phyloP scores from a whole-genome alignment of 2,888 invertebrate genomes.

The Limnephilus rhombicus region DNA sequence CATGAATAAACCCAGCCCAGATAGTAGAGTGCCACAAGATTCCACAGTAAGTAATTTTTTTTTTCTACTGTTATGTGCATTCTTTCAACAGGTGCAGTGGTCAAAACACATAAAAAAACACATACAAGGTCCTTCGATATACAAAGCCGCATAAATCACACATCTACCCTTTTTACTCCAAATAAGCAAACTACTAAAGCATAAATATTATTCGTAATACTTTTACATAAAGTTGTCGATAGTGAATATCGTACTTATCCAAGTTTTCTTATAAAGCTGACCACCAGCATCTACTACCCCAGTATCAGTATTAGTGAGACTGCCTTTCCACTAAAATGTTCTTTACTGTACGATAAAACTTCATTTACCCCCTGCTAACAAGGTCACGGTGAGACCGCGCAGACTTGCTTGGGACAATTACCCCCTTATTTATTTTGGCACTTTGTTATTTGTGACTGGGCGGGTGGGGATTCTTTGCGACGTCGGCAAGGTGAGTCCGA shows the following conservation, averaged over 20 bases:
- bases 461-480: neutral
- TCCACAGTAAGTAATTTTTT: too few relatives aligned
- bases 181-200: too few relatives aligned
- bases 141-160: too few relatives aligned
- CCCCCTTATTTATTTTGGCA: slow-evolving; percentile 18
- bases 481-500: neutral
- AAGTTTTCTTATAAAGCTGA: neutral
- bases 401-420: slow-evolving; percentile 8
- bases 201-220: too few relatives aligned
- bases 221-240: too few relatives aligned
- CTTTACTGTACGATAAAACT: slow-evolving; percentile 39
- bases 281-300: neutral
- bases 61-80: too few relatives aligned
- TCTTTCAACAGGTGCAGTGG: too few relatives aligned
- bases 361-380: slow-evolving; percentile 32
- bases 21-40: too few relatives aligned
- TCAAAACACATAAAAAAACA: too few relatives aligned
- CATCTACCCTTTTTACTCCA: too few relatives aligned
- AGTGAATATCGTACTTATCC: neutral
- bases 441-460: slow-evolving; percentile 15
- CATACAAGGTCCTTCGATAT: too few relatives aligned
- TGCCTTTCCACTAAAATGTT: slow-evolving; percentile 34
- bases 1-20: too few relatives aligned
- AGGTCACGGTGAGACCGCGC: slow-evolving; percentile 11
- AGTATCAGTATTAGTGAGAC: neutral